A percentile compares a stretch with the other conserved stretches of the same genome.
phyloP scores from a whole-genome alignment of 2,797 vertebrate species.

The Antennarius maculatus region DNA sequence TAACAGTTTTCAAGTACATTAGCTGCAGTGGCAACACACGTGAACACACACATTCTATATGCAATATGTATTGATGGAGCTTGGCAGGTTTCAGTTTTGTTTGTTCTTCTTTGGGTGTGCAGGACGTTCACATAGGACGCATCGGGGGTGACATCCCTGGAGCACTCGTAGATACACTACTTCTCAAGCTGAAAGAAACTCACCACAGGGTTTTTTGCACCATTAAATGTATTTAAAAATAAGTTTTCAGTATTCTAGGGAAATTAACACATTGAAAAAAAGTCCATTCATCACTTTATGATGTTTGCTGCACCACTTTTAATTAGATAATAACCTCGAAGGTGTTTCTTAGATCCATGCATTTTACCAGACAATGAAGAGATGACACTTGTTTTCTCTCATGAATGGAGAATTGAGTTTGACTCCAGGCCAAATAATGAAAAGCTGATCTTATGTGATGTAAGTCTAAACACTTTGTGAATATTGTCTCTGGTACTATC shows the following conservation, averaged over 20 bases:
- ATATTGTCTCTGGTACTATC: no score
- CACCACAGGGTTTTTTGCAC: slow-evolving; percentile 27
- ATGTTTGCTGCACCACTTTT: no score
- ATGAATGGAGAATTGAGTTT: no score
- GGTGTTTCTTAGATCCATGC: no score
- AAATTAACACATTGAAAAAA: slow-evolving; percentile 2
- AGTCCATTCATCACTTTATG: no score
- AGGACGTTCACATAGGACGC: slow-evolving; percentile 3
- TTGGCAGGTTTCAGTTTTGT: background rate
- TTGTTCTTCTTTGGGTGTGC: slow-evolving; percentile 19
- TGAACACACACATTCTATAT: background rate
- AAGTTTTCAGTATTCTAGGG: slow-evolving; percentile 2
- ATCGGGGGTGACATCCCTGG: slow-evolving; percentile 12
- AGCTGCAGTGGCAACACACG: background rate
- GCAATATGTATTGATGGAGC: background rate
- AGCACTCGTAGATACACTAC: background rate
- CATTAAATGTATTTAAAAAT: slow-evolving; percentile 44
- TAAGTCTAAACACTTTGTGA: no score
- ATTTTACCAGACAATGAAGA: no score
- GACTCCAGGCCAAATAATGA: no score
- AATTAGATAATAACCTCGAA: no score
- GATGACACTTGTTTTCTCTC: no score
- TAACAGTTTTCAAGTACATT: slow-evolving; percentile 2
- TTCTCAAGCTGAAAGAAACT: slow-evolving; percentile 30
- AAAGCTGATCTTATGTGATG: no score